These are phyloP conservation scores for Drosophila neotestacea DNA, from an alignment of 2,888 invertebrate genomes.

Conservation along the genomic window DNA sequence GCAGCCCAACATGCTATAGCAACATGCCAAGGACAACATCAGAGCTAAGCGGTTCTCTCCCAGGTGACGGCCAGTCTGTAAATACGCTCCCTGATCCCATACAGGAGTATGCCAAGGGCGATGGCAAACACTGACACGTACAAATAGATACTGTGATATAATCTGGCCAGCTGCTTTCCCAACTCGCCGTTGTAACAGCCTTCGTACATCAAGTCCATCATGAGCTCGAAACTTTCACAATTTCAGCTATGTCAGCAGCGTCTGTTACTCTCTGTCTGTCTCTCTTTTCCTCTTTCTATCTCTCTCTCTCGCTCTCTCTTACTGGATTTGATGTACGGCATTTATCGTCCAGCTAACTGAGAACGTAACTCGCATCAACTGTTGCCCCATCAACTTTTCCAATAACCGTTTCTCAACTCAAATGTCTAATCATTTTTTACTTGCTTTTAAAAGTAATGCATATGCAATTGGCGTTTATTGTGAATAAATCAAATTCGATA, in stretches of 20 bases:
- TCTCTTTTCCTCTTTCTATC: background rate
- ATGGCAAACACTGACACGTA: constrained; percentile 14
- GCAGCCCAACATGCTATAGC: constrained; percentile 18
- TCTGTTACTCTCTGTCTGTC: background rate
- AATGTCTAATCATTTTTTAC: constrained; percentile 21
- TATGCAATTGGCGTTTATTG: background rate
- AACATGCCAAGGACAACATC: constrained; percentile 2
- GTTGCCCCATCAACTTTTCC: constrained; percentile 12
- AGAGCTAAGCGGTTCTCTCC: constrained; percentile 14
- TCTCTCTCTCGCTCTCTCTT: background rate
- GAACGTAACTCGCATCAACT: constrained; percentile 16
- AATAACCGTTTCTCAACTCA: constrained; percentile 18
- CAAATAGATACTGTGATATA: constrained; percentile 30
- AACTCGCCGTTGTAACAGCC: background rate
- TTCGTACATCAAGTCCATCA: constrained; percentile 12
- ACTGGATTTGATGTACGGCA: background rate
- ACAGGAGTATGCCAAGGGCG: background rate
- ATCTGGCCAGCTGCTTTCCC: constrained; percentile 16
- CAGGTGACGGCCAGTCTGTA: constrained; percentile 23
- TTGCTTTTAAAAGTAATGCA: constrained; percentile 2
- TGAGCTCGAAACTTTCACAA: constrained; percentile 28
- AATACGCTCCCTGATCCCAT: constrained; percentile 16
- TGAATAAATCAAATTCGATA: constrained; percentile 3
- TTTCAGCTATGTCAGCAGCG: constrained; percentile 15
- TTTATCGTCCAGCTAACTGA: constrained; percentile 19